A percentile compares a stretch with the other conserved stretches of the same genome.
These are phyloP conservation scores for Botia kubotai DNA, from an alignment of 2,797 vertebrate genomes.

Conservation along the genomic window DNA sequence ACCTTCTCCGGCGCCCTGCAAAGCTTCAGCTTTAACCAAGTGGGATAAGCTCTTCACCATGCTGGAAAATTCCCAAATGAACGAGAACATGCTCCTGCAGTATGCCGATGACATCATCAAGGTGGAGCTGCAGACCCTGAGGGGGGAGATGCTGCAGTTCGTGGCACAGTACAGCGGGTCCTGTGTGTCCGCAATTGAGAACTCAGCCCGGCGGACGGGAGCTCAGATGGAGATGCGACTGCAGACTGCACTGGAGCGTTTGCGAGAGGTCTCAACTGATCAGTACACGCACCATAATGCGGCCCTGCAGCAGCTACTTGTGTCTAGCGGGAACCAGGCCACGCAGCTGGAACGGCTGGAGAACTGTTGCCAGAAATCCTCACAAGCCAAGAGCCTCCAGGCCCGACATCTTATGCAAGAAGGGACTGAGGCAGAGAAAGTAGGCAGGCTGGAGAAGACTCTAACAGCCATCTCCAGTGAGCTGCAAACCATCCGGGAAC, in stretches of 20 bases:
- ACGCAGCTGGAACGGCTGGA: conserved; percentile 79
- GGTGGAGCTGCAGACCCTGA: conserved; percentile 83
- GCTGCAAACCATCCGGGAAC: conserved; percentile 72
- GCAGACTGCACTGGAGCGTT: conserved; percentile 63
- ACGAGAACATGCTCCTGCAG: conserved; percentile 93
- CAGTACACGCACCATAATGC: conserved; percentile 63
- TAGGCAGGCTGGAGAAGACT: conserved; percentile 56
- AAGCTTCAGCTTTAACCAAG: conserved; percentile 72
- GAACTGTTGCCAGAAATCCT: conserved; percentile 66
- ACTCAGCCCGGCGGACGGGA: conserved; percentile 66
- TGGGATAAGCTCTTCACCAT: conserved; percentile 98
- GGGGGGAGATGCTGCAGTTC: conserved; percentile 83
- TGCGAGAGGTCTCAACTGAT: conserved; percentile 54
- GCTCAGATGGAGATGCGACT: conserved; percentile 75
- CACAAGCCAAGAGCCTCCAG: conserved; percentile 58
- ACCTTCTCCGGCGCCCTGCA: conserved; percentile 72
- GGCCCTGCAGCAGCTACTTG: conserved; percentile 78
- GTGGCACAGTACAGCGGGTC: conserved; percentile 70
- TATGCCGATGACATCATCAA: conserved; percentile 83
- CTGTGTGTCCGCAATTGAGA: conserved; percentile 69
- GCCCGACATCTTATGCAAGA: conserved; percentile 66
- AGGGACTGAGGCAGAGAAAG: conserved; percentile 47
- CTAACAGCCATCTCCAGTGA: conserved; percentile 71
- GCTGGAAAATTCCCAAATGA: conserved; percentile 98
- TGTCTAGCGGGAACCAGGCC: conserved; percentile 69